These are phyloP conservation scores for Polyergus mexicanus DNA, from an alignment of 1,140 invertebrate species.

Conservation along the genomic window DNA sequence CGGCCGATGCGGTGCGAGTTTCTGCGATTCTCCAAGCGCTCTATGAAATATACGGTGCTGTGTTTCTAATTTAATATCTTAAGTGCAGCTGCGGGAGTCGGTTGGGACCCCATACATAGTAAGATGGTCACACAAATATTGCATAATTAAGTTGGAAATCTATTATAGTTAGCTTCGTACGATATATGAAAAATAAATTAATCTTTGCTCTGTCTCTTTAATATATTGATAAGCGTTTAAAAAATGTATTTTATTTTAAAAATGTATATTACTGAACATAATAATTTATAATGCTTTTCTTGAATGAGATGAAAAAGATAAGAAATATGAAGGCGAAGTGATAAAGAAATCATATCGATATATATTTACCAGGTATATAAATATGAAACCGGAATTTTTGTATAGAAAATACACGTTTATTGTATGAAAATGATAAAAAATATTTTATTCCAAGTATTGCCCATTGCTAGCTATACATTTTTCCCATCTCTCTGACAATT, in stretches of 20 bases:
- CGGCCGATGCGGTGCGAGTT: conserved; percentile 31
- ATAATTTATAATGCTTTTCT: neutral
- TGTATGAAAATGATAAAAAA: no score
- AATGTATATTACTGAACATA: neutral
- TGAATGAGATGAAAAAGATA: neutral
- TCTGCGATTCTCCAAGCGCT: conserved; percentile 40
- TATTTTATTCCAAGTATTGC: no score
- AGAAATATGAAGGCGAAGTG: neutral
- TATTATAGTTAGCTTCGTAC: neutral
- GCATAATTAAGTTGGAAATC: neutral
- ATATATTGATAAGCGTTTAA: neutral
- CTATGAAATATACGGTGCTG: conserved; percentile 17
- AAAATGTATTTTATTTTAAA: neutral
- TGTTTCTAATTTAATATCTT: conserved; percentile 60
- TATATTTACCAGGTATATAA: no score
- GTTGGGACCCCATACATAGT: neutral
- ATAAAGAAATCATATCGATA: neutral
- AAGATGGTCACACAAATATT: conserved; percentile 35
- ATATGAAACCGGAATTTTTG: no score
- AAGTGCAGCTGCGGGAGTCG: conserved; percentile 23
- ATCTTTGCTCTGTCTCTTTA: no score
- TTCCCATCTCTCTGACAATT: no score
- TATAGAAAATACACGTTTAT: no score
- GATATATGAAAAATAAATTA: neutral
- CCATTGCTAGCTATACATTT: no score